These are phyloP conservation scores for Pygoscelis antarcticus DNA, from an alignment of 2,113 vertebrate species.

Conservation along the genomic window DNA sequence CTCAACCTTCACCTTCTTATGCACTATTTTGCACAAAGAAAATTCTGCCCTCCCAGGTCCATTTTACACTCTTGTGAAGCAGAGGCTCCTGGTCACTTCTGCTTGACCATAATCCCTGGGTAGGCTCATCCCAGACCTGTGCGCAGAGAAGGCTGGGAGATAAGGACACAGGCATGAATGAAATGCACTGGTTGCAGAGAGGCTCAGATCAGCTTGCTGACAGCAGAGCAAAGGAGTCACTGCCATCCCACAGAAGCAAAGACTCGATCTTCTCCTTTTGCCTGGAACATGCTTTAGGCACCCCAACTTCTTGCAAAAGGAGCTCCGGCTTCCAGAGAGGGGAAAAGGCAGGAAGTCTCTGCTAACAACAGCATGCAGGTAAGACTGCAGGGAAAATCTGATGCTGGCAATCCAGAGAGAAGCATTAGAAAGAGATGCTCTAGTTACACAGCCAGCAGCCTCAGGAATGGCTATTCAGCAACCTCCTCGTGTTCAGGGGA, in stretches of 20 bases:
- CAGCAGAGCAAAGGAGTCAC: neutral
- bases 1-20: neutral
- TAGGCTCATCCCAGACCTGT: neutral
- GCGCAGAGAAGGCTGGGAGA: neutral
- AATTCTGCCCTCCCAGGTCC: neutral
- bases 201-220: neutral
- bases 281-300: neutral
- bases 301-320: neutral
- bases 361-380: neutral
- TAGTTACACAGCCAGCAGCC: neutral
- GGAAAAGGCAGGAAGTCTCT: neutral
- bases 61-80: neutral
- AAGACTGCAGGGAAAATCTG: neutral
- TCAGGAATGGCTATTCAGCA: neutral
- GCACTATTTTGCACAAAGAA: neutral
- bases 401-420: neutral
- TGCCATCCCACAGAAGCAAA: neutral
- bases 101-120: neutral
- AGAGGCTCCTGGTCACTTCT: neutral
- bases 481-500: fast-evolving
- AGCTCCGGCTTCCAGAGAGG: neutral
- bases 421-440: neutral
- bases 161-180: neutral
- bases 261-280: neutral
- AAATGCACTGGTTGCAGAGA: neutral